Percentiles rank a stretch among this genome's conserved stretches.
Evolutionary conservation across 2,113 vertebrate genomes (phyloP).

Genomic region (Varanus komodoensis): DNA sequence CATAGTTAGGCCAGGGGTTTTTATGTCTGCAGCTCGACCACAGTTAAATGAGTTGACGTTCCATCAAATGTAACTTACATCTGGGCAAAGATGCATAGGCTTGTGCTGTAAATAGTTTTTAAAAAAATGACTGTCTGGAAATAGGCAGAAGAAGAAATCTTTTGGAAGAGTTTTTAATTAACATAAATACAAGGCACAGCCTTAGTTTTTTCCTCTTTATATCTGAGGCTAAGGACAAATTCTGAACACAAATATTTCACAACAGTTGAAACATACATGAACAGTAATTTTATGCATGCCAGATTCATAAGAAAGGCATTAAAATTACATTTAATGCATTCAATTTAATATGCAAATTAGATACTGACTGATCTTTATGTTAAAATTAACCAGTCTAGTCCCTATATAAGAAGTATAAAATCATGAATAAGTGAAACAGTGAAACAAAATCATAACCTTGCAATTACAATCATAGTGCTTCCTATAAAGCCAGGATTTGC

Average conservation of each 20-base stretch:
- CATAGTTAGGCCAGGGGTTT: neutral
- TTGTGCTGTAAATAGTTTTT: neutral
- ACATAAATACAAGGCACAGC: neutral
- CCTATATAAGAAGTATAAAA: neutral
- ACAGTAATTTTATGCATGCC: neutral
- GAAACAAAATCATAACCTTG: constrained; percentile 3
- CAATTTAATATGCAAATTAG: neutral
- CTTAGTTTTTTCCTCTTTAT: neutral
- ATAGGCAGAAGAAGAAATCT: neutral
- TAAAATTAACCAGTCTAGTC: neutral
- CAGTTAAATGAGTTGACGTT: neutral
- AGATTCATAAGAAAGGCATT: neutral
- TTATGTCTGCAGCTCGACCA: neutral
- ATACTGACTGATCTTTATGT: neutral
- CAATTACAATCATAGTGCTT: neutral
- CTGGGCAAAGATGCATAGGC: neutral
- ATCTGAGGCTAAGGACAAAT: neutral
- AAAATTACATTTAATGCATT: neutral
- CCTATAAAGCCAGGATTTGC: neutral
- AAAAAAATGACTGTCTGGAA: neutral
- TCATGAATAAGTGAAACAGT: too few relatives aligned
- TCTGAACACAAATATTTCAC: neutral
- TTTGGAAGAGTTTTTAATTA: neutral
- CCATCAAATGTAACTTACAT: neutral
- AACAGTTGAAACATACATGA: neutral